Base-by-base conservation (phyloP, 2,797 vertebrate species). In the Fratercula arctica region DNA sequence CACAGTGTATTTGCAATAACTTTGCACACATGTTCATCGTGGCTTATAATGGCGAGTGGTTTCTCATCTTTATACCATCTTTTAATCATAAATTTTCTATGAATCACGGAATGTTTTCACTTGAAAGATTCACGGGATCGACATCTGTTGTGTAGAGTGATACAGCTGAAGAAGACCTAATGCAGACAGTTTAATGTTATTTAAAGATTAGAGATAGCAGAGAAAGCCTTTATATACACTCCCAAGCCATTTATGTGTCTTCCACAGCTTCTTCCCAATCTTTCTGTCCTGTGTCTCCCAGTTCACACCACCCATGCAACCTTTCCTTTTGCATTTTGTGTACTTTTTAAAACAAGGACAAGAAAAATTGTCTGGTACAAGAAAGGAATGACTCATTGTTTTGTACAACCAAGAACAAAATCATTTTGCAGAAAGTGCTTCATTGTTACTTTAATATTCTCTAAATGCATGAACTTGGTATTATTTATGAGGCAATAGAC, bases 11-110 rank as follows among this genome's bases (percentile, higher is more conserved):
- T 90, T 96, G 89, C 76, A 95, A 76, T 96, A 97, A 94, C 85
- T 96, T 96, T 79, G 82, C 95, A 96, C 96, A 96, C 76, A 89
- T 97, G 97, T 97, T 97, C 76, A 73, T 96, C 48, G 5, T 76
- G 90, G 93, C 63, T 95, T n/a, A 63, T 88, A 91, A 91, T 97
- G 95, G 90, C 9, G 53, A 76, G 92, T 39, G 87, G 92, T 88
- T 97, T 97, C 88, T 95, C 96, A 97, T 97, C 93, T 97, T 94
- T 95, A 95, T 94, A 85, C 92, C 95, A 97, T 96, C 92, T 96
- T 97, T 96, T 96, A 94, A 97, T 96, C 95, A 96, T 97, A 97
- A 97, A 96, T 97, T 96, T 96, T 97, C 94, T 92, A n/a, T 84
- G 91, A 97, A 96, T 93, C 93, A 91, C 2, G 7, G 86, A 96